Evolutionary conservation across 2,113 vertebrate species (phyloP).

Genomic region (Petrocephalus microphthalmus): DNA sequence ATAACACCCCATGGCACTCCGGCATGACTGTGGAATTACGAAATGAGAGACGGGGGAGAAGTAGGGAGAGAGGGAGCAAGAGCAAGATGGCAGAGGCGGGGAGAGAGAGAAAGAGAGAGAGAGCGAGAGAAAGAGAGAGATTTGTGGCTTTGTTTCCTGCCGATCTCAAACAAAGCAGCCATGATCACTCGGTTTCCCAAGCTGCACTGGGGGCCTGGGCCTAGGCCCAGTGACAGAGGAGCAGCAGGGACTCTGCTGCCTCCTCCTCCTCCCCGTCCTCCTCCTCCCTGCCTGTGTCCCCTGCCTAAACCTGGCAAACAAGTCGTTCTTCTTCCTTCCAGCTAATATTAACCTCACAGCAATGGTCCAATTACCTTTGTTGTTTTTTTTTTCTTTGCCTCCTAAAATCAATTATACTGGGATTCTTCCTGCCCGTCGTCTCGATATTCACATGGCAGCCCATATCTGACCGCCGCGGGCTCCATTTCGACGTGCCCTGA

Average conservation of each 20-base stretch:
- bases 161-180: constrained; percentile 16
- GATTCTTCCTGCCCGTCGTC: not conserved
- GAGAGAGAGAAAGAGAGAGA: not conserved
- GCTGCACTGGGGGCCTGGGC: constrained; percentile 6
- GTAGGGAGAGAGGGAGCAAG: not conserved
- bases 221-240: not conserved
- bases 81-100: not conserved
- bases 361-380: constrained; percentile 8
- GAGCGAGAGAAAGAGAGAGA: not conserved
- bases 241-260: not conserved
- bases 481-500: not conserved
- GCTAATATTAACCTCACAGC: constrained; percentile 7
- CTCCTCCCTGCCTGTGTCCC: constrained; percentile 3
- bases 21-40: not conserved
- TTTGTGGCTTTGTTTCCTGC: constrained; percentile 13
- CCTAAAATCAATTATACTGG: constrained; percentile 15
- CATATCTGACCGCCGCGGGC: not conserved
- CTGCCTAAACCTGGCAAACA: constrained; percentile 13
- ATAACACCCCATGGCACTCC: not conserved
- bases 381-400: not conserved
- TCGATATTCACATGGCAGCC: not conserved
- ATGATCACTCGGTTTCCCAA: constrained; percentile 17
- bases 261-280: not conserved
- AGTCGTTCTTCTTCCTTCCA: constrained; percentile 16
- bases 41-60: not conserved